These are phyloP conservation scores for Suncus etruscus DNA, from an alignment of 2,113 vertebrate genomes.

Conservation along the genomic window DNA sequence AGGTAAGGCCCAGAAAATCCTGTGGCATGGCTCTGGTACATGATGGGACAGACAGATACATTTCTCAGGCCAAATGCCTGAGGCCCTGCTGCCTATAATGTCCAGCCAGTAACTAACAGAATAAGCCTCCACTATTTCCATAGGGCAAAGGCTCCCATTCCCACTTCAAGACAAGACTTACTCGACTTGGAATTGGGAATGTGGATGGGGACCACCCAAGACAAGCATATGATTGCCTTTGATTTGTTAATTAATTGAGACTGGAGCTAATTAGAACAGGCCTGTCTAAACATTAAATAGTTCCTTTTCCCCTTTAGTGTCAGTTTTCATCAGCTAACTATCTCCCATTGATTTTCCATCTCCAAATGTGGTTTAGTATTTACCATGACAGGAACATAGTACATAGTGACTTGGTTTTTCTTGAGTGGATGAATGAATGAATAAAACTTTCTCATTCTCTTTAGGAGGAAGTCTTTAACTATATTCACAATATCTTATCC, in stretches of 20 bases:
- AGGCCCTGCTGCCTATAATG: no score
- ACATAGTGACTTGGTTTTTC: not conserved
- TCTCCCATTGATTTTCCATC: conserved; percentile 33
- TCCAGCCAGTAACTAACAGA: no score
- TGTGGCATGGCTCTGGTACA: no score
- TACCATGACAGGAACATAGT: not conserved
- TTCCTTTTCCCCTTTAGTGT: conserved; percentile 27
- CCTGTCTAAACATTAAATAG: not conserved
- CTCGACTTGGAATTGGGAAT: not conserved
- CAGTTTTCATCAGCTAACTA: not conserved
- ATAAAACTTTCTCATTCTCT: conserved; percentile 62
- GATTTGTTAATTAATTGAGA: not conserved
- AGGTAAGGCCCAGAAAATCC: no score
- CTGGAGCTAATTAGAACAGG: conserved; percentile 33
- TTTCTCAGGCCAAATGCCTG: no score
- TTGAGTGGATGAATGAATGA: conserved; percentile 7
- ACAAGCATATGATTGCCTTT: not conserved
- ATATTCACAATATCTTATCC: conserved; percentile 96
- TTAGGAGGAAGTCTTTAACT: conserved; percentile 96
- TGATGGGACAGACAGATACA: no score
- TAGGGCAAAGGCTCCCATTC: no score
- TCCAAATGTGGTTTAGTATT: not conserved
- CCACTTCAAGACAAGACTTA: not conserved
- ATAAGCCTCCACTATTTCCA: no score
- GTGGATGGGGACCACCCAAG: not conserved